phyloP scores from a whole-genome alignment of 2,113 vertebrate genomes.

The Cryptomyrus ogoouensis region DNA sequence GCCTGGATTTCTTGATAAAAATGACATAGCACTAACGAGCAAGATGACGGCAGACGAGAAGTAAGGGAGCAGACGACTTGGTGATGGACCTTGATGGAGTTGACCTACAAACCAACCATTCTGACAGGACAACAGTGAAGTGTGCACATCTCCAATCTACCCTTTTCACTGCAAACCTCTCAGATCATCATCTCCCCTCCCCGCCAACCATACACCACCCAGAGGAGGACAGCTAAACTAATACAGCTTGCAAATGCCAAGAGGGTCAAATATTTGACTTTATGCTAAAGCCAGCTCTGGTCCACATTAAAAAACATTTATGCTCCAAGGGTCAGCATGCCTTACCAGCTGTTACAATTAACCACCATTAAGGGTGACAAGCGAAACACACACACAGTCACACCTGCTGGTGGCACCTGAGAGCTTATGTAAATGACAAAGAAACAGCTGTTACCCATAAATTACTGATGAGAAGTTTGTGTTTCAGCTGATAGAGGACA shows the following conservation, averaged over 20 bases:
- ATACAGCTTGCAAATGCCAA: not conserved
- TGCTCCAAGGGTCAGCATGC: not conserved
- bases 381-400: not conserved
- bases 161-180: not conserved
- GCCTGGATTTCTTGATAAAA: not conserved
- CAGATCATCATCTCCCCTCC: not conserved
- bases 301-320: not conserved
- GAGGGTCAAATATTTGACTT: not conserved
- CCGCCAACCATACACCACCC: not conserved
- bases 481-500: not conserved
- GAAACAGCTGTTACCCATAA: slow-evolving; percentile 1
- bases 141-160: not conserved
- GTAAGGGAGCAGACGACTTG: not conserved
- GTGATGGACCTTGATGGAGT: not conserved
- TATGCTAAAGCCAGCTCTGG: not conserved
- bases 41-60: not conserved
- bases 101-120: not conserved
- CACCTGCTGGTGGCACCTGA: not conserved
- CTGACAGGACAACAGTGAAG: not conserved
- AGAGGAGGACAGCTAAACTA: not conserved
- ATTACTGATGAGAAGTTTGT: not conserved
- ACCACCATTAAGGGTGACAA: not conserved
- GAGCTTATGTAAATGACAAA: not conserved
- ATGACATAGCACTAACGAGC: not conserved
- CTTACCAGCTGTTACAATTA: not conserved